Evolutionary conservation across 2,888 invertebrate genomes (phyloP).

Genomic region (Sthenelais limicola): DNA sequence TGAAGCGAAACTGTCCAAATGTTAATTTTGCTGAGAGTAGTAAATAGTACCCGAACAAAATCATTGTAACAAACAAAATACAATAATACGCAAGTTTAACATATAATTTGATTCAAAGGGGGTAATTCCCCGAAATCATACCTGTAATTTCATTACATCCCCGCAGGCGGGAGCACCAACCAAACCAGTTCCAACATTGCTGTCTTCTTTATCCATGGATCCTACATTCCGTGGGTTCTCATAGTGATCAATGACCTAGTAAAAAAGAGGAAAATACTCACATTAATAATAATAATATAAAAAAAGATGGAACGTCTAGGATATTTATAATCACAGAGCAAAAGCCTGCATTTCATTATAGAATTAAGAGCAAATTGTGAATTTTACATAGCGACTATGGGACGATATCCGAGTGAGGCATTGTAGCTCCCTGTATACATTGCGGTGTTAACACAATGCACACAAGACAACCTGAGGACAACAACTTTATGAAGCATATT

Average conservation of each 20-base stretch:
- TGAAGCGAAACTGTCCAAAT: too few relatives aligned
- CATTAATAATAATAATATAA: background rate
- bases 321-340: background rate
- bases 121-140: conserved; percentile 50
- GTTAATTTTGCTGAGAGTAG: too few relatives aligned
- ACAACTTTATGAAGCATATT: too few relatives aligned
- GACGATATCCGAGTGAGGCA: background rate
- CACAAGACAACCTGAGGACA: too few relatives aligned
- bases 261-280: background rate
- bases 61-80: too few relatives aligned
- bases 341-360: too few relatives aligned
- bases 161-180: conserved; percentile 99
- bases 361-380: too few relatives aligned
- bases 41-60: too few relatives aligned
- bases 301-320: background rate
- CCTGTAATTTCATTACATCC: conserved; percentile 99
- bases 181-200: conserved; percentile 94
- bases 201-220: conserved; percentile 93
- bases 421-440: background rate
- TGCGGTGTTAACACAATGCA: too few relatives aligned
- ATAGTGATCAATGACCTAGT: conserved; percentile 97
- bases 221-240: conserved; percentile 99
- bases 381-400: too few relatives aligned
- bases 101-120: background rate
- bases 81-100: too few relatives aligned